A percentile compares a stretch with the other conserved stretches of the same genome.
Evolutionary conservation across 1,140 invertebrate genomes (phyloP).

Genomic region (Frieseomelitta varia): DNA sequence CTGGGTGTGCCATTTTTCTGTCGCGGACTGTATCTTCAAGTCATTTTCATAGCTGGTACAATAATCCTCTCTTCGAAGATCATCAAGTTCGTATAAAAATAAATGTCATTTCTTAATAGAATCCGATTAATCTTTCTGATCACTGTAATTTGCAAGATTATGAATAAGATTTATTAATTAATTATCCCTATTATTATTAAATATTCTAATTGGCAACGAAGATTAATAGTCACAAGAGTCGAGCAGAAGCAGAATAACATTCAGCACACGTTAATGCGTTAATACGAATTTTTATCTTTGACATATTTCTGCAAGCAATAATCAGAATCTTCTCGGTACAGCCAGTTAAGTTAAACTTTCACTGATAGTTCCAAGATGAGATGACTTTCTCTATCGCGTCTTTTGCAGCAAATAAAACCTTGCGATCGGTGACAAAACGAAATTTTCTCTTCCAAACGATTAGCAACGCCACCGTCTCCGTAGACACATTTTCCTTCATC

Average conservation of each 20-base stretch:
- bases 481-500: slow-evolving; percentile 96
- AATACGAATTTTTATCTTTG: too few species aligned
- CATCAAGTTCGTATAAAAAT: too few species aligned
- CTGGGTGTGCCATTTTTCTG: too few species aligned
- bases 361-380: slow-evolving; percentile 34
- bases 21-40: slow-evolving; percentile 81
- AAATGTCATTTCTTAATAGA: not conserved
- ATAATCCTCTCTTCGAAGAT: not conserved
- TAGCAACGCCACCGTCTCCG: slow-evolving; percentile 94
- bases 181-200: not conserved
- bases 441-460: slow-evolving; percentile 92
- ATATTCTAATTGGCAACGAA: not conserved
- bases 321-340: slow-evolving; percentile 18
- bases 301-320: slow-evolving; percentile 12
- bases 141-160: not conserved
- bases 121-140: not conserved
- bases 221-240: not conserved
- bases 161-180: not conserved
- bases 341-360: slow-evolving; percentile 20
- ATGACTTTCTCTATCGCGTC: slow-evolving; percentile 39
- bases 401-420: slow-evolving; percentile 85
- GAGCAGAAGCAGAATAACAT: not conserved
- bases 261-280: not conserved
- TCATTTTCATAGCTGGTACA: slow-evolving; percentile 90
- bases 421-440: slow-evolving; percentile 88